A percentile compares a stretch with the other conserved stretches of the same genome.
Evolutionary conservation across 2,797 vertebrate species (phyloP).

Genomic region (Lacerta agilis): DNA sequence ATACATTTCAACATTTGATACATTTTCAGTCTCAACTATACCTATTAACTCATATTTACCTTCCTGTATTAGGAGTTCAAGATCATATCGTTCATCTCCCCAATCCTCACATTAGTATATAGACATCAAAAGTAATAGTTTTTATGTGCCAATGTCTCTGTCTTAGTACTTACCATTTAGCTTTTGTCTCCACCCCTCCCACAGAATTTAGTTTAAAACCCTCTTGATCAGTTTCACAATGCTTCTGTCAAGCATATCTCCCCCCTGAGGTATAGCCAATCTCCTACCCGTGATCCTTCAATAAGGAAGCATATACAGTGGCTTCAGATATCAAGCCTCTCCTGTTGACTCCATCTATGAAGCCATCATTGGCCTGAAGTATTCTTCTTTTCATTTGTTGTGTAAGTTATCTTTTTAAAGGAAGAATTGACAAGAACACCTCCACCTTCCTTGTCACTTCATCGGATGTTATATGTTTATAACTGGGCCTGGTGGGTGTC

Average conservation of each 20-base stretch:
- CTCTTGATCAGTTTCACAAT: neutral
- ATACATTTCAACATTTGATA: neutral
- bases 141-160: neutral
- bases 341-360: neutral
- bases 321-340: neutral
- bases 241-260: neutral
- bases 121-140: neutral
- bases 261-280: neutral
- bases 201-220: neutral
- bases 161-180: neutral
- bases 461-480: conserved; percentile 7
- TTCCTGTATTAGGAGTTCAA: neutral
- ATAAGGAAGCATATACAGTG: neutral
- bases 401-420: neutral
- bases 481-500: neutral
- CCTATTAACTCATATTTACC: neutral
- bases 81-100: neutral
- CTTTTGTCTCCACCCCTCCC: neutral
- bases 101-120: neutral
- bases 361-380: neutral
- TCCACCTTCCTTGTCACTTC: neutral
- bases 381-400: no score
- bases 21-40: neutral
- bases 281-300: neutral
- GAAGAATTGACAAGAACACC: neutral